These are phyloP conservation scores for Mustela erminea DNA, from an alignment of 2,797 vertebrate genomes.

Conservation along the genomic window DNA sequence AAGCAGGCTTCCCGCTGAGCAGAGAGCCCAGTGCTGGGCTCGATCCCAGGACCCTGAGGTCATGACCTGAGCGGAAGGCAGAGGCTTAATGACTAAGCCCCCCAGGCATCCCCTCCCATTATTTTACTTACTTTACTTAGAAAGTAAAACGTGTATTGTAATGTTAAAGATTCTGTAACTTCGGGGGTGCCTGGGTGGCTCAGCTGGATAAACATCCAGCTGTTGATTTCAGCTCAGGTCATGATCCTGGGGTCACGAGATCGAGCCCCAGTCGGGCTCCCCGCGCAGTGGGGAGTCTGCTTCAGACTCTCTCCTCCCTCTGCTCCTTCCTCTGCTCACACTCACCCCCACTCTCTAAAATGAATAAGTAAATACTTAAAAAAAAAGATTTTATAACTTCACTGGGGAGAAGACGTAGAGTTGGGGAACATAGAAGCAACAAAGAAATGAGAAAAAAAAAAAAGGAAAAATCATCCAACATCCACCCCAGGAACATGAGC, in stretches of 20 bases:
- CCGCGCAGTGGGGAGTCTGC: neutral
- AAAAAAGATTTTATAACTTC: neutral
- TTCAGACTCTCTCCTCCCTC: neutral
- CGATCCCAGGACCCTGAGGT: neutral
- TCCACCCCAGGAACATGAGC: neutral
- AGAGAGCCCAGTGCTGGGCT: accelerated
- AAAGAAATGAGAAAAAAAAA: too few species aligned
- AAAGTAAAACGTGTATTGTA: too few species aligned
- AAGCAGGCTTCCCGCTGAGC: neutral
- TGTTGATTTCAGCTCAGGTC: neutral
- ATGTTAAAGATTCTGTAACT: neutral
- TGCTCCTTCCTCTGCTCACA: neutral
- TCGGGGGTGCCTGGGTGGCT: too few species aligned
- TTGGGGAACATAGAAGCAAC: neutral
- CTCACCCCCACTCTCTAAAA: neutral
- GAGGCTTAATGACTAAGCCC: neutral
- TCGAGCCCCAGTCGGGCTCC: neutral
- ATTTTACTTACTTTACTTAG: too few species aligned
- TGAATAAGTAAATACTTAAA: neutral
- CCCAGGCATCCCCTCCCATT: neutral
- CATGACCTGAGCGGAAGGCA: neutral
- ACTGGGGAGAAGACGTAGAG: neutral
- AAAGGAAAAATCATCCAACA: neutral
- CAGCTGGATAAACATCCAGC: neutral
- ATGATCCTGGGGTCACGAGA: neutral